Evolutionary conservation across 2,113 vertebrate genomes (phyloP), one percentile per base, ranked within the genome.

Genomic region (Lethenteron camtschaticum): DNA sequence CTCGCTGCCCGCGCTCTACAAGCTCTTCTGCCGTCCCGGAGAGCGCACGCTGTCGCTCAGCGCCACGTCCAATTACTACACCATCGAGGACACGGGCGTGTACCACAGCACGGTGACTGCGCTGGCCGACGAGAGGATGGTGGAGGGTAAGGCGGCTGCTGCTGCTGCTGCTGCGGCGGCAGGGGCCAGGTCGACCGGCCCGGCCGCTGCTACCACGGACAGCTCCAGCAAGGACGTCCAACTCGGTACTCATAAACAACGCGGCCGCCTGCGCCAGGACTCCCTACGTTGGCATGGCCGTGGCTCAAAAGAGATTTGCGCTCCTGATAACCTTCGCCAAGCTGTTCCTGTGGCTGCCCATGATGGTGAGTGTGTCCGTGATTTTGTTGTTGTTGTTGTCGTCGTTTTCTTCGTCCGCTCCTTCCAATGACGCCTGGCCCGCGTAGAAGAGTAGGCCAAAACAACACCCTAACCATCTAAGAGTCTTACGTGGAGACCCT

Each of bases 221-320:
- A 70, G 70, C 55, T 57, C 70, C 4, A 74, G 76, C 1, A 56
- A 9, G 56, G 63, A 16, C 73, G 24, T 0, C 16, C 0, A 41
- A 41, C 41, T 41, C 41, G 5, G 41, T 41, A 41, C 41, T 41
- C 76, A 72, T 79, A 6, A 41, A 83, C 77, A 77, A 77, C 18
- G 74, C 78, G 0, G 79, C 83, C 75, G 80, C 79, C 71, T 82
- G 41, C 41, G 41, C 41, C 41, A 41, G 41, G 41, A 41, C 41
- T 41, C 41, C 41, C 41, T 41, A 41, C 41, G 41, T 41, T 41
- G 41, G 41, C 41, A 41, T 41, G 41, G 41, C 41, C 41, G 41
- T 87, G 55, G 90, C 90, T 14, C 94, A 96, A 78, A 92, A 86
- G 76, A 86, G 94, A 55, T 99, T 96, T 77, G 88, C 94, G 0